These are phyloP conservation scores for Gallinago paraguaiae DNA, from an alignment of 2,113 vertebrate genomes.

Conservation along the genomic window DNA sequence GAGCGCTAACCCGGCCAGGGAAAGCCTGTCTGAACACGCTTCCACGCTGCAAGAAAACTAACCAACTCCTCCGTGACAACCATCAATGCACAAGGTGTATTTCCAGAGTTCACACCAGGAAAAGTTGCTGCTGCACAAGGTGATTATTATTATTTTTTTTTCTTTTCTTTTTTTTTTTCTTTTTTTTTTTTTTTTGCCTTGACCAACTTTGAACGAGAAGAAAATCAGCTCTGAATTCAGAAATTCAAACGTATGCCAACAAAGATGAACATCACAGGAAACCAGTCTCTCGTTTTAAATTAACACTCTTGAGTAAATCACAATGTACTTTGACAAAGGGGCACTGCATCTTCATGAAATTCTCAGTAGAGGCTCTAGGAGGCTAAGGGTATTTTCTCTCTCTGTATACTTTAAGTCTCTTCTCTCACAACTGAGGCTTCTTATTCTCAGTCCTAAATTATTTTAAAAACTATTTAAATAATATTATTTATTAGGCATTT, in stretches of 20 bases:
- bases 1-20: background rate
- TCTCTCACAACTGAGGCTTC: conserved; percentile 35
- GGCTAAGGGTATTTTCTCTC: conserved; percentile 74
- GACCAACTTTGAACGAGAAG: conserved; percentile 41
- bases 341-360: conserved; percentile 65
- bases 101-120: conserved; percentile 13
- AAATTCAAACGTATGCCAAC: conserved; percentile 31
- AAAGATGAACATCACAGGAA: conserved; percentile 52
- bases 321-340: conserved; percentile 17
- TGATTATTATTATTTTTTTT: background rate
- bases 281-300: conserved; percentile 31
- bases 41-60: background rate
- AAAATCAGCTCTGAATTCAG: conserved; percentile 30
- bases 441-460: conserved; percentile 53
- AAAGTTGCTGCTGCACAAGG: conserved; percentile 31
- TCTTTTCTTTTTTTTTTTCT: too few species aligned
- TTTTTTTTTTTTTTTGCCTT: background rate
- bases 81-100: background rate
- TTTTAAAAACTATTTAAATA: conserved; percentile 64
- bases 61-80: background rate
- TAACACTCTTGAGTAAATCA: background rate
- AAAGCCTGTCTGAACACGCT: background rate
- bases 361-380: conserved; percentile 81
- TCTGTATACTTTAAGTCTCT: conserved; percentile 51
- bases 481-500: conserved; percentile 68